These are phyloP conservation scores for Meles meles DNA, from an alignment of 2,113 vertebrate species.

Conservation along the genomic window DNA sequence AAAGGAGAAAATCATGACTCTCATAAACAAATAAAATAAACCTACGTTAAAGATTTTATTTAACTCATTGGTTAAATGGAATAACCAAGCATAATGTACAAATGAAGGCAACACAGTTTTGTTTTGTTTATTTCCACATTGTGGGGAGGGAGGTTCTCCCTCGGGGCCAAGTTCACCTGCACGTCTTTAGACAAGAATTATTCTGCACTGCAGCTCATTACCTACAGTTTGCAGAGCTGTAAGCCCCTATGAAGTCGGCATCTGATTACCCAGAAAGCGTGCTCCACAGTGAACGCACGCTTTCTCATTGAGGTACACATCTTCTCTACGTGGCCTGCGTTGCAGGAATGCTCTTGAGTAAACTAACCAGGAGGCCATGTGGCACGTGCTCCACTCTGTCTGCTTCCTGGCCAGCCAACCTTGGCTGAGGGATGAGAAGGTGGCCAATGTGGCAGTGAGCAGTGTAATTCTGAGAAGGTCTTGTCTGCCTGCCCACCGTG, in stretches of 20 bases:
- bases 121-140: no score
- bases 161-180: background rate
- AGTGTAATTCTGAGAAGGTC: background rate
- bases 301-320: background rate
- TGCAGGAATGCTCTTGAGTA: background rate
- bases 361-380: accelerated
- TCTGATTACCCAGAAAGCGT: background rate
- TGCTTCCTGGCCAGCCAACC: background rate
- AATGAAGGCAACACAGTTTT: background rate
- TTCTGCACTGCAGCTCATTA: background rate
- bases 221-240: background rate
- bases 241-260: background rate
- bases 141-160: no score
- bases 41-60: background rate
- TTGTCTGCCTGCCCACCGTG: background rate
- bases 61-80: background rate
- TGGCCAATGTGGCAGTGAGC: background rate
- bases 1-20: background rate
- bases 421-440: background rate
- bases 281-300: no score
- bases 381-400: background rate
- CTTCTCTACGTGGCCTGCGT: background rate
- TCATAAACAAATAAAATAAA: background rate
- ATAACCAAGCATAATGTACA: background rate
- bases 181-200: background rate